phyloP scores from a whole-genome alignment of 2,888 invertebrate species.

The Lordiphosa fenestrarum region DNA sequence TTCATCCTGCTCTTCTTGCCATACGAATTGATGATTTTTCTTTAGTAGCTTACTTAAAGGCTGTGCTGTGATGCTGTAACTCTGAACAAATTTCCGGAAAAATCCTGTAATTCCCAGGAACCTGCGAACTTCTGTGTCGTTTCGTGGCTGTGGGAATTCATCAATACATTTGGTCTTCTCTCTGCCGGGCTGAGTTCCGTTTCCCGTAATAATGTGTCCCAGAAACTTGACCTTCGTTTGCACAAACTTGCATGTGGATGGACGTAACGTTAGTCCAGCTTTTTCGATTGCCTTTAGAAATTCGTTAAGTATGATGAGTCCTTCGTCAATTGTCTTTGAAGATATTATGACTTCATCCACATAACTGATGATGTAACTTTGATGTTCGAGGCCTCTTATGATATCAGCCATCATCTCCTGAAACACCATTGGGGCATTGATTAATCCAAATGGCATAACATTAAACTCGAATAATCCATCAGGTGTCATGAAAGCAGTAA shows the following conservation, averaged over 20 bases:
- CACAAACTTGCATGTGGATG: not conserved
- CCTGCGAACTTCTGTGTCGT: conserved; percentile 1
- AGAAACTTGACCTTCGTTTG: not conserved
- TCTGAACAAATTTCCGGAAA: not conserved
- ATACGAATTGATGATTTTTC: not conserved
- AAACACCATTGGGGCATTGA: not conserved
- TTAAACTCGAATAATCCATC: conserved; percentile 1
- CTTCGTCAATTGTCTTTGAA: not conserved
- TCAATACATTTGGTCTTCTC: not conserved
- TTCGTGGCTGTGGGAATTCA: not conserved
- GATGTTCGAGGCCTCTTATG: not conserved
- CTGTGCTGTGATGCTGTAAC: not conserved
- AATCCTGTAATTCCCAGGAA: conserved; percentile 1
- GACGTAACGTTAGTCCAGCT: not conserved
- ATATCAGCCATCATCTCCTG: not conserved
- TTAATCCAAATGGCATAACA: conserved; percentile 1
- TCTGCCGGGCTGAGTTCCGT: not conserved
- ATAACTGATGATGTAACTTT: not conserved
- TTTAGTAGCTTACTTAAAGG: not conserved
- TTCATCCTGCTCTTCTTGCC: no score
- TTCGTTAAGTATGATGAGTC: not conserved
- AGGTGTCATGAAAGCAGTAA: conserved; percentile 1
- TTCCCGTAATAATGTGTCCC: not conserved
- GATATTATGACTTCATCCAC: conserved; percentile 1
- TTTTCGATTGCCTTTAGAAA: not conserved